phyloP scores from a whole-genome alignment of 2,113 vertebrate species.

The Leuciscus idus region DNA sequence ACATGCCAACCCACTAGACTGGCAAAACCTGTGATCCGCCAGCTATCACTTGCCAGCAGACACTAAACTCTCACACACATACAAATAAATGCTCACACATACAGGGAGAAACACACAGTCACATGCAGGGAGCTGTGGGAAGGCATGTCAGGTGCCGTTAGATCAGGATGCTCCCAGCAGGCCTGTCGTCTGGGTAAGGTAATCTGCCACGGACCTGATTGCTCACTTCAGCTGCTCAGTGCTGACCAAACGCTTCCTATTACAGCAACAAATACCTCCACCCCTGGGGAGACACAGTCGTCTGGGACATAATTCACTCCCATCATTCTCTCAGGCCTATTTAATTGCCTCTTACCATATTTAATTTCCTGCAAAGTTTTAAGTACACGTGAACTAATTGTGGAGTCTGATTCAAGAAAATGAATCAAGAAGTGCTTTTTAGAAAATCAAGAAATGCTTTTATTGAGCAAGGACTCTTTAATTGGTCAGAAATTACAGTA shows the following conservation, averaged over 20 bases:
- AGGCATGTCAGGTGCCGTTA: constrained; percentile 59
- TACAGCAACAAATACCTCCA: constrained; percentile 51
- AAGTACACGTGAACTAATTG: constrained; percentile 24
- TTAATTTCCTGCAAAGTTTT: constrained; percentile 21
- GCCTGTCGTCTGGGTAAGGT: constrained; percentile 50
- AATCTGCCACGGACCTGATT: constrained; percentile 59
- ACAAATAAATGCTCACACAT: neutral
- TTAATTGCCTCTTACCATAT: constrained; percentile 76
- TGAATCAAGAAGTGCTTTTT: too few relatives aligned
- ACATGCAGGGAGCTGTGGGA: constrained; percentile 37
- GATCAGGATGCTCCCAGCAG: constrained; percentile 53
- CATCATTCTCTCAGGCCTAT: constrained; percentile 45
- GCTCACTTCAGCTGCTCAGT: constrained; percentile 59
- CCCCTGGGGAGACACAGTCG: constrained; percentile 26
- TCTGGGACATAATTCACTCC: constrained; percentile 36
- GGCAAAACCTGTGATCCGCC: constrained; percentile 51
- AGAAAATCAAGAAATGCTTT: too few relatives aligned
- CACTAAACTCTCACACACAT: constrained; percentile 29
- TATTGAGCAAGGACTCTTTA: too few relatives aligned
- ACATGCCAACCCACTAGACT: neutral
- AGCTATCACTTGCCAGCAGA: constrained; percentile 22
- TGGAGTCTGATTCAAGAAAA: neutral
- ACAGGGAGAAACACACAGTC: constrained; percentile 49
- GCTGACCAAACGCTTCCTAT: constrained; percentile 59
- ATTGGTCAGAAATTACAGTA: too few relatives aligned